Base-by-base conservation (phyloP, 2,888 invertebrate species). In the Chrysodeixis includens region DNA sequence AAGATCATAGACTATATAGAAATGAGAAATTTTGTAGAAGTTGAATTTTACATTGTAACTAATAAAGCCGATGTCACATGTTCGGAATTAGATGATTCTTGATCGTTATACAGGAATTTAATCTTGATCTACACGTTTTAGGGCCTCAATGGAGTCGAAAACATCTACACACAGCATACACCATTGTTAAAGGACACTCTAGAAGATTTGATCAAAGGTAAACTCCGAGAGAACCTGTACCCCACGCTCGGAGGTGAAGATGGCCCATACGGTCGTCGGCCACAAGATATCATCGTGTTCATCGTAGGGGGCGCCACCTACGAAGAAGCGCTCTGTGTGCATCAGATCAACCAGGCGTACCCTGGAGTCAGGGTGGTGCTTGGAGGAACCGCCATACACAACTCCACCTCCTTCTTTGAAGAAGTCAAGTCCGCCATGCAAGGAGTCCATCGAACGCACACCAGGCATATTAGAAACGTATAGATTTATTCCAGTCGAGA, bases 131-230 rank as follows among this genome's bases (percentile, higher is more conserved):
- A 6, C 6, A 26, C 1, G 62, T 82, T 79, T 0, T 85, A 96
- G 96, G 98, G 98, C 18, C 94, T 99, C 20, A 98, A 97, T 93
- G 99, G 99, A 0, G 99, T 99, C 0, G 99, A 99, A 89, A 99
- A 99, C 92, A 98, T 99, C 71, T 99, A 99, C 93, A 99, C 99
- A 0, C 99, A 99, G 87, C 99, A 99, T 92, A 97, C 97, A n/a
- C 99, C 99, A 0, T 95, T 99, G 26, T 92, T 99, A 7, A 97
- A 97, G 82, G 98, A 98, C 87, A 97, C 98, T 0, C 89, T 99
- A 0, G 99, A 99, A 83, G 98, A 99, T 86, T 94, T 99, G 0
- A 96, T 98, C 40, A 99, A 98, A 88, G 99, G 99, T 1, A 97
- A 97, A 84, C 96, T 99, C n/a, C 96, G 97, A 65, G 98, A 99